A percentile compares a stretch with the other conserved stretches of the same genome.
Conservation (phyloP, 35 echinoderm and acorn worm species). For the Diadema setosum region DNA sequence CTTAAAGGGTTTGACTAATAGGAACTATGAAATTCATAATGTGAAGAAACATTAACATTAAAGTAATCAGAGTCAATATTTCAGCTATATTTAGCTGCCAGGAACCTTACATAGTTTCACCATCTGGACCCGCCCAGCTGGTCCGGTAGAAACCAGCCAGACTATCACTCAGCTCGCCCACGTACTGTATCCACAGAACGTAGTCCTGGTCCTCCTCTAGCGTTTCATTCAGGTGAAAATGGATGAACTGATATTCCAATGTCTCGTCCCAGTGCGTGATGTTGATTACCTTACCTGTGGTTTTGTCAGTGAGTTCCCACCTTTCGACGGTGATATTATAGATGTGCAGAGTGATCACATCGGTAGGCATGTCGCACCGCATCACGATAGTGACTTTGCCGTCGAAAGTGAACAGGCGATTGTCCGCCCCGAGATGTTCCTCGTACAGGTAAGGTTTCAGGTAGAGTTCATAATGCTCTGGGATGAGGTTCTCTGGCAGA, state of each 20-base stretch:
- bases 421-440: background rate
- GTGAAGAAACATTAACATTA: no score
- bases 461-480: slow-evolving; percentile 50
- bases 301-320: background rate
- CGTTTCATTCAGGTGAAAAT: slow-evolving; percentile 9
- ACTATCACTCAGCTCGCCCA: slow-evolving; percentile 60
- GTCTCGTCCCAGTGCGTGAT: background rate
- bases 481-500: slow-evolving; percentile 41
- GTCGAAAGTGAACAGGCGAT: slow-evolving; percentile 77
- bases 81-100: no score
- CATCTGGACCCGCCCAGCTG: slow-evolving; percentile 11
- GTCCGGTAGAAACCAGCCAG: slow-evolving; percentile 92
- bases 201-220: slow-evolving; percentile 22
- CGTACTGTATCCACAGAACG: slow-evolving; percentile 47
- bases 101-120: background rate
- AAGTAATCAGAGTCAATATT: no score
- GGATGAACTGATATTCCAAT: slow-evolving; percentile 54
- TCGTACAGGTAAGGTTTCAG: slow-evolving; percentile 70
- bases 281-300: background rate
- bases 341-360: slow-evolving; percentile 67
- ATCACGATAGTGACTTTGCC: slow-evolving; percentile 71
- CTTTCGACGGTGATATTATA: slow-evolving; percentile 36
- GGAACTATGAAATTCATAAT: no score
- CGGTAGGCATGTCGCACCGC: slow-evolving; percentile 20
- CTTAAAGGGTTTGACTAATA: no score